Conservation (phyloP, 2,797 vertebrate genomes). For the Clarias platycephalus region DNA sequence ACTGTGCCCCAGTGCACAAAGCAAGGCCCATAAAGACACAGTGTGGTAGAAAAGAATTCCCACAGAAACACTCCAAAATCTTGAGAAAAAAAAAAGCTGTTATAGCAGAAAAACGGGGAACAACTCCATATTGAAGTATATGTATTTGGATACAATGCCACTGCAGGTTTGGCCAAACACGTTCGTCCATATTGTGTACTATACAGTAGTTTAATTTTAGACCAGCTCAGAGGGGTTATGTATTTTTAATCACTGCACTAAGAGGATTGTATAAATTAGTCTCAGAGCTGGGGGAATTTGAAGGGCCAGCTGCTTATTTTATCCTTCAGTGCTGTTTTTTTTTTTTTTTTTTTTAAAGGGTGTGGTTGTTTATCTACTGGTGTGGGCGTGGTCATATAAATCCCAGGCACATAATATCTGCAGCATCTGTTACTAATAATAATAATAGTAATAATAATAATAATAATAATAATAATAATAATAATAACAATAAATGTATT, state of each 20-base stretch:
- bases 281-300: neutral
- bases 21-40: no score
- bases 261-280: neutral
- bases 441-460: neutral
- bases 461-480: neutral
- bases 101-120: no score
- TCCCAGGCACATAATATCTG: neutral
- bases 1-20: no score
- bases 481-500: neutral
- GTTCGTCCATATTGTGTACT: no score
- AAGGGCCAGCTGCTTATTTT: neutral
- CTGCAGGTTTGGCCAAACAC: no score
- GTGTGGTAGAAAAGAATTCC: no score
- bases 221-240: neutral
- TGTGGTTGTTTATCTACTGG: neutral
- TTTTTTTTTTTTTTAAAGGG: neutral
- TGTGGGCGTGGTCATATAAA: neutral
- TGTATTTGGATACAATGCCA: no score
- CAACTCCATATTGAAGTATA: no score
- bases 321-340: neutral
- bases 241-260: neutral
- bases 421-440: neutral
- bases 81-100: no score
- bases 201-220: neutral
- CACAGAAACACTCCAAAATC: no score